A percentile compares a stretch with the other conserved stretches of the same genome.
Conservation (phyloP, 2,113 vertebrate species). For the Astur gentilis region DNA sequence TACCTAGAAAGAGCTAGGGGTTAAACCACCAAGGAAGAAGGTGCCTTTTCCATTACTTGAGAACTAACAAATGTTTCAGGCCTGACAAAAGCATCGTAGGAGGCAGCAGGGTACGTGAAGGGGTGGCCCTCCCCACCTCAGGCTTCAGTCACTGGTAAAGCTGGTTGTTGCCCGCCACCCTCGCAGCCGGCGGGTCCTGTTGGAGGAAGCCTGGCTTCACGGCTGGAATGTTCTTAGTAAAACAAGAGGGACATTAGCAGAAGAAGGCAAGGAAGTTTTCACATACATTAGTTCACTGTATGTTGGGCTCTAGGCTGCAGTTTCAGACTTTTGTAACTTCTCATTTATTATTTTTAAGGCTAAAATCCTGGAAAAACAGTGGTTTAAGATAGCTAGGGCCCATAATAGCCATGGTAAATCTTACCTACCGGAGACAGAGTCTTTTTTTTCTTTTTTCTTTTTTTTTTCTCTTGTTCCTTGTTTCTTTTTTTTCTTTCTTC, state of each 20-base stretch:
- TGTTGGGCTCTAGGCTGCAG: slow-evolving; percentile 23
- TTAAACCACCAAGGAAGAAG: background rate
- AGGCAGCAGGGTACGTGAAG: background rate
- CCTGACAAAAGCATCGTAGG: background rate
- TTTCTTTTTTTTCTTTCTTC: background rate
- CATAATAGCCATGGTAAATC: background rate
- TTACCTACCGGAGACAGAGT: background rate
- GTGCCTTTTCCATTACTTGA: background rate
- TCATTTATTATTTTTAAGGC: slow-evolving; percentile 34
- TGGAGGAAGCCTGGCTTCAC: background rate
- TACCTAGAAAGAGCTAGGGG: background rate
- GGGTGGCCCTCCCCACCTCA: background rate
- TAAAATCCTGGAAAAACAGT: background rate
- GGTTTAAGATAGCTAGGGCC: background rate
- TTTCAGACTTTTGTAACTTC: slow-evolving; percentile 3
- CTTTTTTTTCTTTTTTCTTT: background rate
- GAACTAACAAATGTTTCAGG: background rate
- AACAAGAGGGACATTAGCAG: background rate
- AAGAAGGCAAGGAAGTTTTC: slow-evolving; percentile 3
- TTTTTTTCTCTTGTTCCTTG: too few species aligned
- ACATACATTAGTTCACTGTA: slow-evolving; percentile 2
- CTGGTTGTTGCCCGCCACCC: background rate
- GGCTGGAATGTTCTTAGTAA: background rate
- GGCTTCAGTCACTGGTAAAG: background rate
- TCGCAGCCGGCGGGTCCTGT: background rate